Conservation (phyloP, 2,888 invertebrate genomes). For the Neoscelio sp. region DNA sequence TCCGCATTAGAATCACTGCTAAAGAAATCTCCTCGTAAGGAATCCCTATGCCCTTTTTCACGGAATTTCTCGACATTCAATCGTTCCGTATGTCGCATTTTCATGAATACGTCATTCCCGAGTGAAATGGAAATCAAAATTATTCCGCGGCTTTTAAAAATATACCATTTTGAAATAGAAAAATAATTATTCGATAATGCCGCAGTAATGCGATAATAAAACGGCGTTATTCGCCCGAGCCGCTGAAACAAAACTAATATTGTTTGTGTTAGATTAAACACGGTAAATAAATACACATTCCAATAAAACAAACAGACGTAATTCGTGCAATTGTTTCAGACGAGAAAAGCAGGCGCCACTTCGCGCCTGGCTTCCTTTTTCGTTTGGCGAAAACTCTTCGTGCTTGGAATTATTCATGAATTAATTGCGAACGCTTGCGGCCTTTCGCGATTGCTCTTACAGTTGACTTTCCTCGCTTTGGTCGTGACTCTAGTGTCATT, state of each 20-base stretch:
- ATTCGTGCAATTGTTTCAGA: conserved; percentile 49
- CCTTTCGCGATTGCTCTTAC: conserved; percentile 56
- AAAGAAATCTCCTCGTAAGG: conserved; percentile 72
- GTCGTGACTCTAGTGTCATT: conserved; percentile 52
- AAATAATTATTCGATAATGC: conserved; percentile 6
- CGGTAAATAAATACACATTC: conserved; percentile 34
- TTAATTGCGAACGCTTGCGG: conserved; percentile 65
- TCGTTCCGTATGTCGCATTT: conserved; percentile 8
- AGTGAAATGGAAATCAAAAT: background rate
- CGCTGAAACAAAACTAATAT: conserved; percentile 13
- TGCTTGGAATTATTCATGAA: conserved; percentile 68
- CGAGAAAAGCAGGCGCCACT: conserved; percentile 51
- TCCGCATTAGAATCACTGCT: conserved; percentile 77
- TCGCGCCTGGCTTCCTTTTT: conserved; percentile 60
- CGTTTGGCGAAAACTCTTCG: conserved; percentile 57
- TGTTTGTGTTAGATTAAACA: conserved; percentile 26
- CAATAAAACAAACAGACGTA: conserved; percentile 48
- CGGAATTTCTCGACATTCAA: conserved; percentile 6
- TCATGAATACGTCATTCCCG: conserved; percentile 23
- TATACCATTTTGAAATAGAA: no score
- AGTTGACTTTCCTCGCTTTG: conserved; percentile 57
- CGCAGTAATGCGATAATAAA: background rate
- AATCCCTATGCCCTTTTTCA: conserved; percentile 33
- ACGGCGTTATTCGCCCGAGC: background rate
- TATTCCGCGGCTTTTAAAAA: no score